Percentiles rank a stretch among this genome's conserved stretches.
These are phyloP conservation scores for Helicoverpa assulta DNA, from an alignment of 2,888 invertebrate species.

Conservation along the genomic window DNA sequence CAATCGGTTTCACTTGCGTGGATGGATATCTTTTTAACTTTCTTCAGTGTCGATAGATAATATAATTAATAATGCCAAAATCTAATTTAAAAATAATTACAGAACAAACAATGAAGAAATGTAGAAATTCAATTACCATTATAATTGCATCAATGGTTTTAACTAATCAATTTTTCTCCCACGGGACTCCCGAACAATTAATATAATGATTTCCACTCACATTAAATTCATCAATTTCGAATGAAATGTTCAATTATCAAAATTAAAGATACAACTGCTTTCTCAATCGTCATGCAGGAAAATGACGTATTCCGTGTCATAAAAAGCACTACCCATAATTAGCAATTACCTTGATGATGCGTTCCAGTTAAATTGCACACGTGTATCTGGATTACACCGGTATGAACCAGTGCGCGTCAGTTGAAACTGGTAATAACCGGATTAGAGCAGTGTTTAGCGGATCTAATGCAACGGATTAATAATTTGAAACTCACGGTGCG, in stretches of 20 bases:
- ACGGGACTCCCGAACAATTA: constrained; percentile 2
- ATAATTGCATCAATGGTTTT: no score
- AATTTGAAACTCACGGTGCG: not conserved
- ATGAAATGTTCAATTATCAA: constrained; percentile 24
- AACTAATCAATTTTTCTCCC: not conserved
- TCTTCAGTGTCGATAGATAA: no score
- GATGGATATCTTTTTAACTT: no score
- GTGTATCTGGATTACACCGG: constrained; percentile 38
- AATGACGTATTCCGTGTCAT: constrained; percentile 2
- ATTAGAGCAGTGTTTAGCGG: constrained; percentile 22
- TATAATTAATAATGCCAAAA: no score
- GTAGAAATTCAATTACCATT: no score
- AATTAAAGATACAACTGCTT: constrained; percentile 20
- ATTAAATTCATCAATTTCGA: not conserved
- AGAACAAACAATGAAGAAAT: no score
- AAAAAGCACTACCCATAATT: constrained; percentile 38
- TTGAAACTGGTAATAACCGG: constrained; percentile 31
- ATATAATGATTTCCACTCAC: constrained; percentile 1
- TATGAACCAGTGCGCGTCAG: constrained; percentile 5
- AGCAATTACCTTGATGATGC: constrained; percentile 27
- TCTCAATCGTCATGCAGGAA: constrained; percentile 14
- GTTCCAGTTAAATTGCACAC: not conserved
- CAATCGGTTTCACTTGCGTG: no score
- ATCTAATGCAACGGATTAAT: constrained; percentile 4
- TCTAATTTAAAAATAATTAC: no score